Evolutionary conservation across 2,113 vertebrate genomes (phyloP), one percentile per base, ranked within the genome.

Genomic region (Haplochromis vanheusdeni): DNA sequence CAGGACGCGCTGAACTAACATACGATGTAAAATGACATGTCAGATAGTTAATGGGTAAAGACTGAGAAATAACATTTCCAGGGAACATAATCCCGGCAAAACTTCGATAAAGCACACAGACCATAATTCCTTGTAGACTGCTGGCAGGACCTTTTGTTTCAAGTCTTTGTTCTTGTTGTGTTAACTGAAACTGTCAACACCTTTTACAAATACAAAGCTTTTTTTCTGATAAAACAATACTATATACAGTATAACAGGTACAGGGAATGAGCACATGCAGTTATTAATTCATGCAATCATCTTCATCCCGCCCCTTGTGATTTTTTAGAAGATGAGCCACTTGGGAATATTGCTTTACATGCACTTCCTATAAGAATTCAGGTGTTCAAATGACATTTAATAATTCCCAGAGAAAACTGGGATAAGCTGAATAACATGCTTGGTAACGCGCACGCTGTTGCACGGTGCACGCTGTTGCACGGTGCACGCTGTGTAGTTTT

Each of bases 281-380:
- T 70, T 16, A 83, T 80, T 75, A 54, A 82, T 91, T 47, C 17
- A 51, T 55, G 7, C 40, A 79, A 86, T 73, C 19, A 60, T 58
- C 8, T 54, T 73, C 79, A 49, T 84, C 75, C 47, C 58, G 1
- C 16, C 19, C n/a, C 58, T 12, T 8, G 5, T 40, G 60, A n/a
- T 68, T 84, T 28, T 4, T 14, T 45, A 45, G 65, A 49, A 35
- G 55, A 80, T 33, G 16, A 31, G 35, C 33, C 40, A 83, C 9
- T n/a, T 54, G 81, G 75, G 80, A 10, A 68, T 87, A 88, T 91
- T 81, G 47, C 23, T 84, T 95, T 90, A 86, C 93, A 91, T 79
- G 42, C 65, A 54, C 26, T 83, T 37, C 37, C 17, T 56, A 79
- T 45, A n/a, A 80, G 68, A 82, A 83, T 75, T 60, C 81, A 79